Percentiles rank a stretch among this genome's conserved stretches.
Evolutionary conservation across 2,113 vertebrate species (phyloP).

Genomic region (Hemiprocne comata): DNA sequence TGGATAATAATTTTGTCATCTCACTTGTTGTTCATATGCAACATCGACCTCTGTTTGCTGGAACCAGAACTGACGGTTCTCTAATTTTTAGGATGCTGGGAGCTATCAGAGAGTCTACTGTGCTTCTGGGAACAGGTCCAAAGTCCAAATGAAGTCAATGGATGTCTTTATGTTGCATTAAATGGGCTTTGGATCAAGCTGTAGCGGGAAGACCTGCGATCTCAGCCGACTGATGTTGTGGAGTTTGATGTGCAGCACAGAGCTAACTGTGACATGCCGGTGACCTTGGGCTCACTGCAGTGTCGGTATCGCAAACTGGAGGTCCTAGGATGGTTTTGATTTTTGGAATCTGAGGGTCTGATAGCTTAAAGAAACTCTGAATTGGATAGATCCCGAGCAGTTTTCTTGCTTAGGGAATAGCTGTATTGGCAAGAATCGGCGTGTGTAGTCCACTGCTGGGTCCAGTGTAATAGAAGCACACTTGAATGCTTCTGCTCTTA

Average conservation of each 20-base stretch:
- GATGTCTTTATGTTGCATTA: conserved; percentile 1
- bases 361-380: not conserved
- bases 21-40: not conserved
- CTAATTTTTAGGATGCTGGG: not conserved
- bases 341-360: not conserved
- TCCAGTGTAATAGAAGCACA: not conserved
- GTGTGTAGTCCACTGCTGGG: not conserved
- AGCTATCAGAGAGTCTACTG: not conserved
- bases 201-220: not conserved
- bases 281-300: not conserved
- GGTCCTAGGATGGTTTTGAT: fast-evolving
- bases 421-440: not conserved
- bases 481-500: not conserved
- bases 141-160: not conserved
- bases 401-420: not conserved
- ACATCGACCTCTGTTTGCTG: not conserved
- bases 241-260: not conserved
- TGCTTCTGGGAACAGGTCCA: conserved; percentile 17
- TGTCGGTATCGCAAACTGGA: fast-evolving
- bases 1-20: not conserved
- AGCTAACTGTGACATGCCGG: fast-evolving
- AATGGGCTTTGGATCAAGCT: not conserved
- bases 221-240: not conserved
- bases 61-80: not conserved
- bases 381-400: not conserved